These are phyloP conservation scores for Ascaphus truei DNA, from an alignment of 2,113 vertebrate genomes.

Conservation along the genomic window DNA sequence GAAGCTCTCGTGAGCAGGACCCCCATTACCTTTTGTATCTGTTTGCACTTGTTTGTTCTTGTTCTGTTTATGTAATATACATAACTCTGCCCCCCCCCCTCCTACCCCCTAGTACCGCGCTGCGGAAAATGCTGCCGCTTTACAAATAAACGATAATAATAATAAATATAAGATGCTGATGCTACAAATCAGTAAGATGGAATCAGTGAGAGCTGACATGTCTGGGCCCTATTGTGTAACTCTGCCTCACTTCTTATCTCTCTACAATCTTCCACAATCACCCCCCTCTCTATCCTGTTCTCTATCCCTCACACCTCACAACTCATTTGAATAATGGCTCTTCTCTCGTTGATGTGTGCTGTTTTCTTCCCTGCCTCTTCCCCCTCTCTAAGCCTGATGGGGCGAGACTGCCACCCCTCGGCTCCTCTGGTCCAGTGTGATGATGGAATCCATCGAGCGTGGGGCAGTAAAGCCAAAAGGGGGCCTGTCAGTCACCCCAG, in stretches of 20 bases:
- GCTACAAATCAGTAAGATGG: no score
- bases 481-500: slow-evolving; percentile 70
- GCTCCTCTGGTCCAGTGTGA: background rate
- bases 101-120: no score
- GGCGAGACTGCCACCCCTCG: background rate
- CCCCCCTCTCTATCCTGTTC: background rate
- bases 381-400: slow-evolving; percentile 22
- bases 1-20: no score
- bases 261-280: background rate
- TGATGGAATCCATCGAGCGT: slow-evolving; percentile 61
- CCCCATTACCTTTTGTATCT: no score
- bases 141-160: no score
- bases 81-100: no score
- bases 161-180: no score
- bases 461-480: slow-evolving; percentile 51
- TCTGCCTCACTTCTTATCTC: background rate
- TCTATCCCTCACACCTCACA: background rate
- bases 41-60: no score
- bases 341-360: background rate
- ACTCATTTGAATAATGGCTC: background rate
- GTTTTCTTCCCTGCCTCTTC: background rate
- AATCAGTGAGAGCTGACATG: no score
- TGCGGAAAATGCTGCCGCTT: no score
- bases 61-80: no score
- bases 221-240: background rate